Conservation (phyloP, 2,888 invertebrate genomes). For the Tenthredo scrophulariae region DNA sequence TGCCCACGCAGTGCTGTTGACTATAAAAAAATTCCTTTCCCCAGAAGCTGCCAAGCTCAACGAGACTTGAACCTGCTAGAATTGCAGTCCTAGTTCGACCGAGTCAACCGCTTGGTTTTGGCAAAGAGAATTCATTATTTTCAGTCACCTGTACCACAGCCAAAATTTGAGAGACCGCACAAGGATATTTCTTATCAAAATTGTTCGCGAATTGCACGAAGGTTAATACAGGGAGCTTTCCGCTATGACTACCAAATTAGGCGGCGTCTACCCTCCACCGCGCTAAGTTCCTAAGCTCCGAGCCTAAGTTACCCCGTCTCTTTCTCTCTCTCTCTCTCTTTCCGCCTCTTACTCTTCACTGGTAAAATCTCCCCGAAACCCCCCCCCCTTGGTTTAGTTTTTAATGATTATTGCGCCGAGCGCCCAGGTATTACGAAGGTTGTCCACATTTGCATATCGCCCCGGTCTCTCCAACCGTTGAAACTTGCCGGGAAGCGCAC, state of each 20-base stretch:
- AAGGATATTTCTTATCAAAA: conserved; percentile 48
- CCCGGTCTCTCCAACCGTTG: conserved; percentile 62
- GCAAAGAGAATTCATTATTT: background rate
- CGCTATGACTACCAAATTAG: conserved; percentile 57
- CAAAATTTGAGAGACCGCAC: background rate
- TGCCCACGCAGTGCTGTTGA: conserved; percentile 2
- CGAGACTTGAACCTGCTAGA: background rate
- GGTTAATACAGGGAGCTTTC: conserved; percentile 53
- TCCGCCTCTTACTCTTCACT: conserved; percentile 56
- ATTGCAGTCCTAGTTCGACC: background rate
- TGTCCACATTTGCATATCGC: conserved; percentile 74
- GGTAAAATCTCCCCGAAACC: background rate
- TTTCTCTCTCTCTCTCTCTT: conserved; percentile 26
- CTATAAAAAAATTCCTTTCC: conserved; percentile 8
- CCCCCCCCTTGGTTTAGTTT: conserved; percentile 71
- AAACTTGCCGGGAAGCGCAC: conserved; percentile 66
- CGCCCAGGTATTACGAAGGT: conserved; percentile 70
- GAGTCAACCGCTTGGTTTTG: background rate
- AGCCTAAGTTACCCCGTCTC: conserved; percentile 48
- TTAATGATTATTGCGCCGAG: conserved; percentile 75
- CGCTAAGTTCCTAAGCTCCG: conserved; percentile 58
- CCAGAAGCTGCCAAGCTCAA: background rate
- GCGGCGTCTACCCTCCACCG: conserved; percentile 52
- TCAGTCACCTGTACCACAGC: background rate
- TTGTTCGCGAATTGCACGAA: conserved; percentile 53